phyloP scores from a whole-genome alignment of 2,113 vertebrate species.

The Tachysurus fulvidraco region DNA sequence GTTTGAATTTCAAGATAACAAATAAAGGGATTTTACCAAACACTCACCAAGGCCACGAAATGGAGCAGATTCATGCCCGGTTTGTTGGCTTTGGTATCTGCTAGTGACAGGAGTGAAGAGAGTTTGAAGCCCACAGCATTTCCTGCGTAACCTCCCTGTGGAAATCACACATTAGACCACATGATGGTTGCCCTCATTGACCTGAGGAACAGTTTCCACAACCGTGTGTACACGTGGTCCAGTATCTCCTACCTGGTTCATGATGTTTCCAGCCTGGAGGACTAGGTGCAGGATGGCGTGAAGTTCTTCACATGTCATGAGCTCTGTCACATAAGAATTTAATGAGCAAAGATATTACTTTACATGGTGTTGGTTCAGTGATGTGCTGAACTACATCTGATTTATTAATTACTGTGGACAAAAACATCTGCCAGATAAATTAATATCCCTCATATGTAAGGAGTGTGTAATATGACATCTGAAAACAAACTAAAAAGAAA shows the following conservation, averaged over 20 bases:
- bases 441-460: not conserved
- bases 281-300: slow-evolving; percentile 94
- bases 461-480: not conserved
- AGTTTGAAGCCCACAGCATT: slow-evolving; percentile 97
- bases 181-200: not conserved
- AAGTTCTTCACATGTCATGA: slow-evolving; percentile 93
- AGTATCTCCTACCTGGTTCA: slow-evolving; percentile 89
- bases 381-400: not conserved
- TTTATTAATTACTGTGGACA: not conserved
- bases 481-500: not conserved
- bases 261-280: slow-evolving; percentile 96
- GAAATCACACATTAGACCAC: slow-evolving; percentile 35
- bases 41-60: slow-evolving; percentile 91
- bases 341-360: slow-evolving; percentile 21
- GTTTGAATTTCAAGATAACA: not conserved
- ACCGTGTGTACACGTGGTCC: not conserved
- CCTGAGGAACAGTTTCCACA: not conserved
- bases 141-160: slow-evolving; percentile 94
- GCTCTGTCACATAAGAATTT: slow-evolving; percentile 70
- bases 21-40: not conserved
- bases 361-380: not conserved
- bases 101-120: slow-evolving; percentile 92
- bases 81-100: slow-evolving; percentile 97
- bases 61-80: slow-evolving; percentile 97
- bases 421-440: not conserved